These are phyloP conservation scores for Aphodius granarius DNA, from an alignment of 2,888 invertebrate genomes.

Conservation along the genomic window DNA sequence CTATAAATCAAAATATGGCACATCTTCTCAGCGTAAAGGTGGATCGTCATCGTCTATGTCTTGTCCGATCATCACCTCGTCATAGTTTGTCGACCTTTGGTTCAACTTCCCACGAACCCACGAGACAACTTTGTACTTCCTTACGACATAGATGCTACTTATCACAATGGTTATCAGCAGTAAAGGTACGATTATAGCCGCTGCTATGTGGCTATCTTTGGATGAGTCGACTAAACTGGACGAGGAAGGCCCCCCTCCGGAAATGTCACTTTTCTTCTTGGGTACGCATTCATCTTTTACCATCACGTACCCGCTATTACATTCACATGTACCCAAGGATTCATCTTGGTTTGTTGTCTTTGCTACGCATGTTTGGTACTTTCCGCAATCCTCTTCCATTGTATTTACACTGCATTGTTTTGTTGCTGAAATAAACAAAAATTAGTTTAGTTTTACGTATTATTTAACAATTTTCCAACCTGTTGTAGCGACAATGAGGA, in stretches of 20 bases:
- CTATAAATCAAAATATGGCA: neutral
- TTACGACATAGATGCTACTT: constrained; percentile 46
- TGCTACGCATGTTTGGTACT: constrained; percentile 42
- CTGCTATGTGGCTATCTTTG: constrained; percentile 44
- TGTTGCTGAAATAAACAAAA: constrained; percentile 31
- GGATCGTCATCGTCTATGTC: constrained; percentile 50
- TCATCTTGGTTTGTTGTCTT: constrained; percentile 23
- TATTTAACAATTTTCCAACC: constrained; percentile 3
- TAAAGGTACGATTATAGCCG: constrained; percentile 47
- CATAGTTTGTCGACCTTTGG: constrained; percentile 49
- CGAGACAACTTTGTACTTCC: constrained; percentile 45
- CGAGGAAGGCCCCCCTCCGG: constrained; percentile 33
- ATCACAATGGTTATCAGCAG: constrained; percentile 50
- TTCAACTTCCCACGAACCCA: constrained; percentile 48
- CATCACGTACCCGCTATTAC: constrained; percentile 40
- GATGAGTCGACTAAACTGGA: constrained; percentile 43
- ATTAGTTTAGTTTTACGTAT: constrained; percentile 11
- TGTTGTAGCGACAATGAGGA: neutral
- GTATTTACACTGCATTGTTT: constrained; percentile 32
- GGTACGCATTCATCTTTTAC: constrained; percentile 31
- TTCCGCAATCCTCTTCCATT: constrained; percentile 35
- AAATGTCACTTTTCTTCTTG: constrained; percentile 23
- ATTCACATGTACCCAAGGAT: constrained; percentile 31
- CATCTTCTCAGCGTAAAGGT: constrained; percentile 37
- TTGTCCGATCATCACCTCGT: constrained; percentile 54